Percentiles rank a stretch among this genome's conserved stretches.
phyloP scores from a whole-genome alignment of 2,888 invertebrate genomes.

The Acanthoscelides obtectus region DNA sequence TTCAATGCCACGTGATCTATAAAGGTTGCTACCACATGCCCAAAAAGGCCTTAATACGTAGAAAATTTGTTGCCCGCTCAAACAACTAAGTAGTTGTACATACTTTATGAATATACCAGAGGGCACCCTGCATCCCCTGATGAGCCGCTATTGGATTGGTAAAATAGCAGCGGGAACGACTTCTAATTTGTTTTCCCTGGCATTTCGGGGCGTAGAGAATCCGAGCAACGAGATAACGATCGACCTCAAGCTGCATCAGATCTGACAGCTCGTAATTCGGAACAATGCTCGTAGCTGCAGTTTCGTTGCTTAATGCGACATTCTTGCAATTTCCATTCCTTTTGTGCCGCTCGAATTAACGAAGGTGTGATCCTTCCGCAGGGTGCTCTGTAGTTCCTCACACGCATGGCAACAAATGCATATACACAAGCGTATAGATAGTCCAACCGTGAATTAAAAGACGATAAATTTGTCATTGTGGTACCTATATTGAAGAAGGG shows the following conservation, averaged over 20 bases:
- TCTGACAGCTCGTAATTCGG: not conserved
- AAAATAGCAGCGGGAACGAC: not conserved
- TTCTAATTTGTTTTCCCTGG: not conserved
- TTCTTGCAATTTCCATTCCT: not conserved
- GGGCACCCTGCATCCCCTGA: too few species aligned
- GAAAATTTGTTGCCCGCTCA: too few species aligned
- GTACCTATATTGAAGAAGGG: too few species aligned
- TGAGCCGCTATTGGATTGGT: too few species aligned
- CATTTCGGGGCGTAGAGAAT: not conserved
- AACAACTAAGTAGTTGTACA: too few species aligned
- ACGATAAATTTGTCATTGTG: too few species aligned
- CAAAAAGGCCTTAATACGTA: too few species aligned
- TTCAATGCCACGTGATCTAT: too few species aligned
- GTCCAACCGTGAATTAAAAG: too few species aligned
- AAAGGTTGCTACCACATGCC: too few species aligned
- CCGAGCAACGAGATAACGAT: not conserved
- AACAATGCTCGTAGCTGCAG: not conserved
- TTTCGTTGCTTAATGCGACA: not conserved
- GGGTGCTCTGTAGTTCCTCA: not conserved
- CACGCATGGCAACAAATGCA: not conserved
- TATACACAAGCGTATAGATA: too few species aligned
- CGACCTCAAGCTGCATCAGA: not conserved
- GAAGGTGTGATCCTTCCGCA: not conserved
- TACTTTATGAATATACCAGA: too few species aligned
- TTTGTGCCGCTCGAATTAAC: not conserved